Evolutionary conservation across 2,113 vertebrate species (phyloP).

Genomic region (Ctenomys sociabilis): DNA sequence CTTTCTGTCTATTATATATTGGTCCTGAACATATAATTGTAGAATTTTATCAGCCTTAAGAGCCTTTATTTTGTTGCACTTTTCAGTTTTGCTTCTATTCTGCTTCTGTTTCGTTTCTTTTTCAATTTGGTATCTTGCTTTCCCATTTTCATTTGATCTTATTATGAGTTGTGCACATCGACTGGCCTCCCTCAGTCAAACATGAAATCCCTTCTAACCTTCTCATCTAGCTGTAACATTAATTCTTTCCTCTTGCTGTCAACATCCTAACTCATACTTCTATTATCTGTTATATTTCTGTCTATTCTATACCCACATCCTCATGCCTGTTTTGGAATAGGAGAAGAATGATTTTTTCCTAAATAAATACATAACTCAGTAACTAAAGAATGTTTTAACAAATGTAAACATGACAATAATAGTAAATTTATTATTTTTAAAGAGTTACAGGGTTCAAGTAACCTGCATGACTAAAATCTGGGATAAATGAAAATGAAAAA

Average conservation of each 20-base stretch:
- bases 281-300: not conserved
- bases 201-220: not conserved
- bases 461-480: not conserved
- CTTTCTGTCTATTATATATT: not conserved
- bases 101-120: not conserved
- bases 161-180: not conserved
- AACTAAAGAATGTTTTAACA: not conserved
- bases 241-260: not conserved
- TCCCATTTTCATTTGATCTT: not conserved
- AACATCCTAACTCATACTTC: not conserved
- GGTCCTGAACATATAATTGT: not conserved
- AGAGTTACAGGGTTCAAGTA: not conserved
- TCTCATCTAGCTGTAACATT: not conserved
- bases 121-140: not conserved
- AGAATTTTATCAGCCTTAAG: not conserved
- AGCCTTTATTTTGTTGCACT: not conserved
- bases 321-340: not conserved
- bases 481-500: not conserved
- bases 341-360: not conserved
- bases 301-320: not conserved
- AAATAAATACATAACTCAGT: not conserved
- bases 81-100: not conserved
- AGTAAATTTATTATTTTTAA: not conserved
- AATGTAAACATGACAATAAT: not conserved
- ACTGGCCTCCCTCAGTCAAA: not conserved